Percentiles rank a stretch among this genome's conserved stretches.
Evolutionary conservation across 2,113 vertebrate genomes (phyloP).

Genomic region (Ptilorrhoa leucosticta): DNA sequence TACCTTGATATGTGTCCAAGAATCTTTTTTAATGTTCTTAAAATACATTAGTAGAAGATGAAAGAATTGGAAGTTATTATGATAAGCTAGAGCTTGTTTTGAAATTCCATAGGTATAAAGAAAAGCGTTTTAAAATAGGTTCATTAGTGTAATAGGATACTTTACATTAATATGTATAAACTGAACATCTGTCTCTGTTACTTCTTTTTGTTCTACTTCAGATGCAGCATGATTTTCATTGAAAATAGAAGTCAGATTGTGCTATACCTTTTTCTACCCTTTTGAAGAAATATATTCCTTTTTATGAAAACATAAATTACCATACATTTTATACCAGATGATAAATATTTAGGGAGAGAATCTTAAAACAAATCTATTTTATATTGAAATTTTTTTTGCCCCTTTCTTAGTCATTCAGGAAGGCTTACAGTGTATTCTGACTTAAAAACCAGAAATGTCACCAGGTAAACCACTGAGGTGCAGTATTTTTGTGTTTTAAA

Average conservation of each 20-base stretch:
- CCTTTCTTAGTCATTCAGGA: background rate
- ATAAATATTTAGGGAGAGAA: background rate
- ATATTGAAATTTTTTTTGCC: background rate
- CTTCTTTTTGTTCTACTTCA: background rate
- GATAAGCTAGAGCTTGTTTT: constrained; percentile 43
- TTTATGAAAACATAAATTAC: background rate
- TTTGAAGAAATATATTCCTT: background rate
- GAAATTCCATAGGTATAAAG: constrained; percentile 37
- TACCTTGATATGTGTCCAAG: constrained; percentile 44
- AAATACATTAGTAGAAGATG: constrained; percentile 36
- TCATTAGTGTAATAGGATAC: constrained; percentile 37
- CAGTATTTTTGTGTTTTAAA: background rate
- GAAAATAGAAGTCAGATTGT: background rate
- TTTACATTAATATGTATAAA: constrained; percentile 51
- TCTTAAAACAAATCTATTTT: background rate
- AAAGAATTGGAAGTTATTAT: constrained; percentile 34
- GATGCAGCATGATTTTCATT: background rate
- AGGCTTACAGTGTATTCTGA: background rate
- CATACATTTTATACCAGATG: background rate
- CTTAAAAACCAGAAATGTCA: background rate
- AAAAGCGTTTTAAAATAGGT: constrained; percentile 9
- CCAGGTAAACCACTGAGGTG: background rate
- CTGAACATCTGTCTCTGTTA: background rate
- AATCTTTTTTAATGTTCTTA: constrained; percentile 14
- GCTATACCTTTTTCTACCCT: background rate